These are phyloP conservation scores for Odontomachus brunneus DNA, from an alignment of 1,140 invertebrate genomes.

Conservation along the genomic window DNA sequence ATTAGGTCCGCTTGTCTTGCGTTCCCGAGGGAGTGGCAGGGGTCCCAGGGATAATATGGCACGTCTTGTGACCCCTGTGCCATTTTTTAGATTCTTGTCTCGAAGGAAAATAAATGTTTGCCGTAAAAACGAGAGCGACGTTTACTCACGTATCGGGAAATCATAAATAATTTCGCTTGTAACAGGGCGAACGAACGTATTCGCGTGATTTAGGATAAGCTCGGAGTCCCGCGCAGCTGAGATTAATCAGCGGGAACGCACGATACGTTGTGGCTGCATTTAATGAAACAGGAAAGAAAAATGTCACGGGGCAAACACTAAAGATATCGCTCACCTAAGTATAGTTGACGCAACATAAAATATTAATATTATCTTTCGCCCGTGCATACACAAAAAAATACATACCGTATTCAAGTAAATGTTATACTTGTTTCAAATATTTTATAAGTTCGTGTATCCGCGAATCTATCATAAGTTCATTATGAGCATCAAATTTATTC, in stretches of 20 bases:
- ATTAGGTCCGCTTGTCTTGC: conserved; percentile 44
- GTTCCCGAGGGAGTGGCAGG: conserved; percentile 16
- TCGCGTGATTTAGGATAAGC: neutral
- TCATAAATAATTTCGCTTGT: neutral
- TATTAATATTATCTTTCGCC: too few species aligned
- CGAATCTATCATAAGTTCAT: too few species aligned
- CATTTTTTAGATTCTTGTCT: conserved; percentile 47
- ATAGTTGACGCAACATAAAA: too few species aligned
- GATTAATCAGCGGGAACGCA: neutral
- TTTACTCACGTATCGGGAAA: neutral
- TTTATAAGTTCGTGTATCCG: too few species aligned
- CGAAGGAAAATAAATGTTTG: conserved; percentile 30
- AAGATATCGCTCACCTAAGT: too few species aligned
- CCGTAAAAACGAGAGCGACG: neutral
- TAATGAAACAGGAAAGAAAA: neutral
- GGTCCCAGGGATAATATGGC: conserved; percentile 23
- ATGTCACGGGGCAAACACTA: too few species aligned
- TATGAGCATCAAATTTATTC: too few species aligned
- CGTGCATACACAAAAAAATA: too few species aligned
- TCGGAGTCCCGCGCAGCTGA: neutral
- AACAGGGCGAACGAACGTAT: neutral
- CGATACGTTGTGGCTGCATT: neutral
- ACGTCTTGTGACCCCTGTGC: neutral
- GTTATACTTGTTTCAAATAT: too few species aligned
- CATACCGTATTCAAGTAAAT: too few species aligned